These are phyloP conservation scores for Microtus pennsylvanicus DNA, from an alignment of 2,113 vertebrate species.

Conservation along the genomic window DNA sequence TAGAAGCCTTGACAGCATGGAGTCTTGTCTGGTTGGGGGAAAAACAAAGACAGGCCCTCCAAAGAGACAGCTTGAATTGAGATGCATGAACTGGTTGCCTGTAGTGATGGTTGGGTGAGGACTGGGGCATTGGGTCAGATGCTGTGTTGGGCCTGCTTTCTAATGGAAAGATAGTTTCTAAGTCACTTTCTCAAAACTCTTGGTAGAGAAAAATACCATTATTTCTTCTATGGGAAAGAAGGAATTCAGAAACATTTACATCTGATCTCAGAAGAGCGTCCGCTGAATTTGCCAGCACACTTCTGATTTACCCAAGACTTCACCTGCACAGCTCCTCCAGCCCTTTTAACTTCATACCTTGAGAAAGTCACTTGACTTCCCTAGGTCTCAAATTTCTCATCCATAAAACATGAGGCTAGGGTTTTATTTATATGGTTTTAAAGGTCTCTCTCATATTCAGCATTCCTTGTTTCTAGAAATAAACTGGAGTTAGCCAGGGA, in stretches of 20 bases:
- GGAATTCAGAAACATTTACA: background rate
- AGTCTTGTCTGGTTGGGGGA: background rate
- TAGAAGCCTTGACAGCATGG: background rate
- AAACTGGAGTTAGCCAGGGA: background rate
- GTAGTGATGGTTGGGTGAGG: background rate
- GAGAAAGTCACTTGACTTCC: background rate
- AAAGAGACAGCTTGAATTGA: background rate
- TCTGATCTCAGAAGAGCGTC: background rate
- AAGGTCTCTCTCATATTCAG: background rate
- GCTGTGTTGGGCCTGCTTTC: background rate
- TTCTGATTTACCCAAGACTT: background rate
- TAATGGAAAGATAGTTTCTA: background rate
- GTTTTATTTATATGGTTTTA: background rate
- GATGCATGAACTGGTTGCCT: background rate
- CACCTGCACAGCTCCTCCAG: background rate
- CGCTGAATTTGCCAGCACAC: background rate
- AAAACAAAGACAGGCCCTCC: background rate
- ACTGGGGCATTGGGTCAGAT: background rate
- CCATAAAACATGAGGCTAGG: background rate
- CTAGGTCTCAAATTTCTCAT: background rate
- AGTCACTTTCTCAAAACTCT: background rate
- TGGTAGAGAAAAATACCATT: conserved; percentile 4
- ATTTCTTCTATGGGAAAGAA: background rate
- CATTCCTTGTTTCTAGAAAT: conserved; percentile 61
- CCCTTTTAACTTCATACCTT: background rate